Base-by-base conservation (phyloP, 2,113 vertebrate species). In the Delphinapterus leucas region DNA sequence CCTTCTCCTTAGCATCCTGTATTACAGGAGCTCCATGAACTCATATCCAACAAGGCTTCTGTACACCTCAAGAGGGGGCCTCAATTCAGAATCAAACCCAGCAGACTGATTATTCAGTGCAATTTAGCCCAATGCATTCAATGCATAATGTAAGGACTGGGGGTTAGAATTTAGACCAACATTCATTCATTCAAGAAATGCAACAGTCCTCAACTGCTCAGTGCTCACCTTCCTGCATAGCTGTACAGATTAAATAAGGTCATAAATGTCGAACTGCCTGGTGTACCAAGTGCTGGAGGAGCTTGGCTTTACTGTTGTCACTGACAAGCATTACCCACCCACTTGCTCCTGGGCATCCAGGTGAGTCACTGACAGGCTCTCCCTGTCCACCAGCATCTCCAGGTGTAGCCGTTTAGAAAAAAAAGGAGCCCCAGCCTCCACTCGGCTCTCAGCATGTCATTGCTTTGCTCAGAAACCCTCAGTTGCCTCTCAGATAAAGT, bases 381-480 rank as follows among this genome's bases (percentile, higher is more conserved):
- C 47, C 73, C 63, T 14, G 9, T 20, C 55, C 31, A 38, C 41
- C 21, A 77, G 55, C n/a, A 11, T 31, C 47, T 47, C 28, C 18
- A 0, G 21, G 17, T 4, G 23, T 17, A 80, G 41, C 36, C 5
- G 2, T 76, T 41, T 38, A 47, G 55, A 68, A 76, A 70, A 61
- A 14, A 58, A 31, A 82, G 53, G 53, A 44, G 21, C 11, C 0
- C 9, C 26, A 58, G 15, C 6, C 15, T 58, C 38, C 12, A 2
- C 4, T 1, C 0, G 9, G 14, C 41, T 55, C 76, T 73, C 55
- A 53, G 47, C 13, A 61, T 2, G 25, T 31, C 41, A 53, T 1
- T 15, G 11, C 60, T 88, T 63, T 79, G 70, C 60, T 58, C 18
- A 47, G 80, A 90, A 90, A 38, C 60, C 20, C 26, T 88, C 80